Conservation (phyloP, 2,888 invertebrate genomes). For the Eretmocerus hayati region DNA sequence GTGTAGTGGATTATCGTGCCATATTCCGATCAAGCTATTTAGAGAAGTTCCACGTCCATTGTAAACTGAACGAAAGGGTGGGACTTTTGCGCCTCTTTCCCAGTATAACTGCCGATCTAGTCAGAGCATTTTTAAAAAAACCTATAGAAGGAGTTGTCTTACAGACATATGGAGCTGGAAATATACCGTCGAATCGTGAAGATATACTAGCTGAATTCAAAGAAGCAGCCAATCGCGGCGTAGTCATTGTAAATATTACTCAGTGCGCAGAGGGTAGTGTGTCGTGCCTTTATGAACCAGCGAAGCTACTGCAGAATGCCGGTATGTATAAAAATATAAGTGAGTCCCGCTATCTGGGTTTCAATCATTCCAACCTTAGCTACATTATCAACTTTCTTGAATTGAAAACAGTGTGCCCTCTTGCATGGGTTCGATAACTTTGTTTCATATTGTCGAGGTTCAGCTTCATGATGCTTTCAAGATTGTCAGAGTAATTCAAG, state of each 20-base stretch:
- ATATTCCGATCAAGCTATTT: slow-evolving; percentile 58
- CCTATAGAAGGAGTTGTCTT: slow-evolving; percentile 80
- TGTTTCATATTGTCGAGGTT: too few species aligned
- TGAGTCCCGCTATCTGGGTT: neutral
- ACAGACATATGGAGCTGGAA: slow-evolving; percentile 90
- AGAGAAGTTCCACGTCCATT: slow-evolving; percentile 65
- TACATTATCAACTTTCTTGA: too few species aligned
- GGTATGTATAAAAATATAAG: slow-evolving; percentile 28
- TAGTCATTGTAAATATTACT: slow-evolving; percentile 85
- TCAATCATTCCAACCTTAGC: neutral
- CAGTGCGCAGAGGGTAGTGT: slow-evolving; percentile 85
- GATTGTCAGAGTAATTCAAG: too few species aligned
- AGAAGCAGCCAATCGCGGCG: slow-evolving; percentile 65
- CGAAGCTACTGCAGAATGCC: slow-evolving; percentile 49
- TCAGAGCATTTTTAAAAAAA: slow-evolving; percentile 64
- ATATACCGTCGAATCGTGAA: slow-evolving; percentile 76
- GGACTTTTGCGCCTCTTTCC: slow-evolving; percentile 84
- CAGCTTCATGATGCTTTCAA: too few species aligned
- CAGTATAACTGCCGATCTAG: slow-evolving; percentile 74
- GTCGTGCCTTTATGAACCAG: slow-evolving; percentile 74
- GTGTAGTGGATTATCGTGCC: slow-evolving; percentile 57
- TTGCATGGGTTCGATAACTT: too few species aligned
- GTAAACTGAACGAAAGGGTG: slow-evolving; percentile 74
- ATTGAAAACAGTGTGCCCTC: too few species aligned
- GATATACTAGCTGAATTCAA: slow-evolving; percentile 70